phyloP scores from a whole-genome alignment of 2,888 invertebrate species.

The Clostera curtula region DNA sequence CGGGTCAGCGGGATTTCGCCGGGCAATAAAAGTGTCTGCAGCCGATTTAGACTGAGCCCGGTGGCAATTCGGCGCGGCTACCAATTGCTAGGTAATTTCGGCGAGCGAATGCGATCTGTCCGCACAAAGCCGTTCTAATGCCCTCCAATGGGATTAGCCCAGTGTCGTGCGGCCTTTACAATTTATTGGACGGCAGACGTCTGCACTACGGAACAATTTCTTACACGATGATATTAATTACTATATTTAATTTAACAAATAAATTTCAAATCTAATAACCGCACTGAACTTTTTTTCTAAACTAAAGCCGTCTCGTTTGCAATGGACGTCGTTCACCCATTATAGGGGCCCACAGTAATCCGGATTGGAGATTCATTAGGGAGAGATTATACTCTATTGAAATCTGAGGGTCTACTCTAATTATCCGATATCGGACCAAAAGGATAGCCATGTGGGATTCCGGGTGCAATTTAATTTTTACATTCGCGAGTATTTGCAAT shows the following conservation, averaged over 20 bases:
- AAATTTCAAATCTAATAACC: too few relatives aligned
- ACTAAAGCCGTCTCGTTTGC: conserved; percentile 55
- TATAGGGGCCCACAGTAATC: conserved; percentile 63
- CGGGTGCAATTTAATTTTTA: too few relatives aligned
- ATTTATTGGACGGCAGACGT: conserved; percentile 62
- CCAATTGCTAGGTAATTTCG: conserved; percentile 74
- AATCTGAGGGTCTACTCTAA: too few relatives aligned
- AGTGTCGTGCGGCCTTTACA: conserved; percentile 59
- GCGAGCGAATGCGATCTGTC: conserved; percentile 69
- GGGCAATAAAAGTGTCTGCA: conserved; percentile 76
- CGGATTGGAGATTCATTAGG: conserved; percentile 76
- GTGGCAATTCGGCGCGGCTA: conserved; percentile 65
- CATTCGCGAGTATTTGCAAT: too few relatives aligned
- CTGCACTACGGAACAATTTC: conserved; percentile 39
- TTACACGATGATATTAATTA: too few relatives aligned
- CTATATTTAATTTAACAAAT: too few relatives aligned
- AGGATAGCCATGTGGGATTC: too few relatives aligned
- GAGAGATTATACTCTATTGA: conserved; percentile 74
- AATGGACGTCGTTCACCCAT: conserved; percentile 51
- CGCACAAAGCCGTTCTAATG: conserved; percentile 70
- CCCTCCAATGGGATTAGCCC: conserved; percentile 70
- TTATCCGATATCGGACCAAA: too few relatives aligned
- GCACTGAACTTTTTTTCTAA: conserved; percentile 68
- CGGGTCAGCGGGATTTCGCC: conserved; percentile 70
- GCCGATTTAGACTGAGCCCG: conserved; percentile 72